These are phyloP conservation scores for Zeugodacus cucurbitae DNA, from an alignment of 1,140 invertebrate species.

Conservation along the genomic window DNA sequence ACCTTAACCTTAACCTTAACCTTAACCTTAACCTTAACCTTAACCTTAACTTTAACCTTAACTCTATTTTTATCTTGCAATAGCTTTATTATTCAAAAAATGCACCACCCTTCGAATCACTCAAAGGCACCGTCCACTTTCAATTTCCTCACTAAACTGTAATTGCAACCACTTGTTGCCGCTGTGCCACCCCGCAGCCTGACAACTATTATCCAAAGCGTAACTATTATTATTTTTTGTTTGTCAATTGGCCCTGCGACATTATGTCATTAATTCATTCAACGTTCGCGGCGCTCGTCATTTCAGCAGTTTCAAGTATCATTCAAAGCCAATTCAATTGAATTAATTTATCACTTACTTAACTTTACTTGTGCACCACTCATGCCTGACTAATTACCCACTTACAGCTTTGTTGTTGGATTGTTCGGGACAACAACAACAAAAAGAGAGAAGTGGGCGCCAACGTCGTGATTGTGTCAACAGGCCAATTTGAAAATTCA, in stretches of 20 bases:
- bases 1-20: no score
- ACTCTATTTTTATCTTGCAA: no score
- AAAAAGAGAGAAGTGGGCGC: neutral
- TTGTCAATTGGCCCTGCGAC: neutral
- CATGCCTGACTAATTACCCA: constrained; percentile 31
- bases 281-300: neutral
- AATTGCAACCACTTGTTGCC: neutral
- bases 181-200: neutral
- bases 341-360: constrained; percentile 32
- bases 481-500: neutral
- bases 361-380: constrained; percentile 13
- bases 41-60: no score
- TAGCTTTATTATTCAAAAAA: no score
- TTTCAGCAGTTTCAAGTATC: constrained; percentile 5
- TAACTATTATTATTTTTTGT: neutral
- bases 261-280: neutral
- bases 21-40: no score
- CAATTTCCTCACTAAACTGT: neutral
- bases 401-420: neutral
- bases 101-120: no score
- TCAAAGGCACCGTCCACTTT: no score
- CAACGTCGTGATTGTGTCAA: neutral
- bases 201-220: neutral
- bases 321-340: constrained; percentile 17
- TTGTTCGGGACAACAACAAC: neutral